Evolutionary conservation across 2,888 invertebrate genomes (phyloP).

Genomic region (Gandaritis pyraliata): DNA sequence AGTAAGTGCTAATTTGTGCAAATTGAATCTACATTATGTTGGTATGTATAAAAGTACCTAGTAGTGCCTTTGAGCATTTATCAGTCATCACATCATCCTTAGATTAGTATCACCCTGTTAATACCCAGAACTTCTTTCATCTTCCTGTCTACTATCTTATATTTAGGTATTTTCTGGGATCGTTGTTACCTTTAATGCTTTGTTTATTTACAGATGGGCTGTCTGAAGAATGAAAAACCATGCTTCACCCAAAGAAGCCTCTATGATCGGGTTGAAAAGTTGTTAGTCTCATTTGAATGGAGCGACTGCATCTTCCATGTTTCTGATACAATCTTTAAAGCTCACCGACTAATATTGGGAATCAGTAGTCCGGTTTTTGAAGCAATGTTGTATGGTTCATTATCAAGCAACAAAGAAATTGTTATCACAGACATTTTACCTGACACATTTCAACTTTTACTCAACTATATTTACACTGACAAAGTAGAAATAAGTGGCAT

Average conservation of each 20-base stretch:
- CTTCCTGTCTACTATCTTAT: no score
- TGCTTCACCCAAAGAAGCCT: slow-evolving; percentile 59
- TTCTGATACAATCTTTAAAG: slow-evolving; percentile 77
- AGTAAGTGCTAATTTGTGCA: no score
- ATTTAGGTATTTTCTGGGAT: neutral
- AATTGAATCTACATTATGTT: no score
- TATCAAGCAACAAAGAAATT: slow-evolving; percentile 79
- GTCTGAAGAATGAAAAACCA: slow-evolving; percentile 57
- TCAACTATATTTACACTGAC: slow-evolving; percentile 86
- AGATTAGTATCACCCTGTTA: no score
- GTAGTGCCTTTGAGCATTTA: no score
- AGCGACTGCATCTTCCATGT: slow-evolving; percentile 86
- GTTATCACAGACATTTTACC: slow-evolving; percentile 85
- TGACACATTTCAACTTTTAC: slow-evolving; percentile 84
- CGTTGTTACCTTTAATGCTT: neutral
- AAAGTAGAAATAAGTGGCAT: slow-evolving; percentile 80
- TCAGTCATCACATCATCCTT: no score
- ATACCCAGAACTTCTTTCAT: no score
- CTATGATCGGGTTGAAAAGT: slow-evolving; percentile 76
- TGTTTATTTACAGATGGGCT: slow-evolving; percentile 70
- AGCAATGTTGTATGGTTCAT: slow-evolving; percentile 87
- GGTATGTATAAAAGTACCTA: no score
- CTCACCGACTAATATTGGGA: slow-evolving; percentile 86
- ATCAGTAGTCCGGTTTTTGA: slow-evolving; percentile 88
- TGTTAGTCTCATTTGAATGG: slow-evolving; percentile 80